Conservation (phyloP, 2,797 vertebrate genomes). For the Pantherophis vulpinus region DNA sequence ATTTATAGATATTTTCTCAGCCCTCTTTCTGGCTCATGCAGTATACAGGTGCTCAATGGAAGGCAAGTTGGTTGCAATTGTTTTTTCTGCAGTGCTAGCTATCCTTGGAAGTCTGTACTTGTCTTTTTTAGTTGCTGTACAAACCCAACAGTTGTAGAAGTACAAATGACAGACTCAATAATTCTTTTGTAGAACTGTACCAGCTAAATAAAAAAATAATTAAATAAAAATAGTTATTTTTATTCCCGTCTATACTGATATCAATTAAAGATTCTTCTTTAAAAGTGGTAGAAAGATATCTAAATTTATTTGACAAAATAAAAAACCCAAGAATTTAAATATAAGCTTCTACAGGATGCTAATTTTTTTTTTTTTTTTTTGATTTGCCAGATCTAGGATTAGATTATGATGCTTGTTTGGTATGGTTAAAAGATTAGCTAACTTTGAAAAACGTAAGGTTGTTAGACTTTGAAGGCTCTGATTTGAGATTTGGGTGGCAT, state of each 20-base stretch:
- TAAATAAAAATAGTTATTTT: background rate
- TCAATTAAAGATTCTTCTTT: background rate
- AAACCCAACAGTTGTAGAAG: background rate
- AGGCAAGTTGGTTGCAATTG: background rate
- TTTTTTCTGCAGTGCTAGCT: background rate
- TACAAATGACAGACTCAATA: background rate
- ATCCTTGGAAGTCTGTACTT: background rate
- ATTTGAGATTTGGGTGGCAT: background rate
- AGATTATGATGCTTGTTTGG: background rate
- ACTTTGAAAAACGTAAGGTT: background rate
- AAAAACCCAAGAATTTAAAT: background rate
- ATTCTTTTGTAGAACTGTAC: background rate
- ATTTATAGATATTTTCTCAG: background rate
- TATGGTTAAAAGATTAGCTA: background rate
- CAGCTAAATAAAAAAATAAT: background rate
- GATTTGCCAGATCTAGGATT: background rate
- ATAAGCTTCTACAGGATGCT: background rate
- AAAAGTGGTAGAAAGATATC: background rate
- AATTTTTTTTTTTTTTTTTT: background rate
- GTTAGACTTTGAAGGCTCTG: background rate
- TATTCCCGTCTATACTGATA: background rate
- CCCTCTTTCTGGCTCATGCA: background rate
- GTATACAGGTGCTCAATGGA: background rate
- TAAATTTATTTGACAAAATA: background rate
- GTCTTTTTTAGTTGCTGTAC: background rate